phyloP scores from a whole-genome alignment of 2,113 vertebrate species.

The Caranx ignobilis region DNA sequence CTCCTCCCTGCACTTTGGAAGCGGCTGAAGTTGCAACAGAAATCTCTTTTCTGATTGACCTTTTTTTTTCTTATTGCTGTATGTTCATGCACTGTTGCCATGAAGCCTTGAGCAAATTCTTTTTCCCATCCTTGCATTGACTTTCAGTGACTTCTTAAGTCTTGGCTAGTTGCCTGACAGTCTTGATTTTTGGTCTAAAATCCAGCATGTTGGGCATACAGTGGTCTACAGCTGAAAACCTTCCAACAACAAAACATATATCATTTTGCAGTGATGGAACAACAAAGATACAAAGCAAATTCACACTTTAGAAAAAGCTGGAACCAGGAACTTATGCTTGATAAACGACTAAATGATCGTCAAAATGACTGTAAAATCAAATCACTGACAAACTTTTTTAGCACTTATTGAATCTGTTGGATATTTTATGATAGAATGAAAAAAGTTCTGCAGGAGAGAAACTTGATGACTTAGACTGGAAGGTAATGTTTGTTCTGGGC shows the following conservation, averaged over 20 bases:
- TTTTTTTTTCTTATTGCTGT: neutral
- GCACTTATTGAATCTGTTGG: neutral
- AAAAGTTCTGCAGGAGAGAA: neutral
- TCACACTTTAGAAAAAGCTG: neutral
- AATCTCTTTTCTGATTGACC: neutral
- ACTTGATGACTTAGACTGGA: neutral
- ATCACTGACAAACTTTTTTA: neutral
- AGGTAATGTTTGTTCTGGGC: neutral
- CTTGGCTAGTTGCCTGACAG: neutral
- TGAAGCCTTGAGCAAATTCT: neutral
- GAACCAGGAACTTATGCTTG: neutral
- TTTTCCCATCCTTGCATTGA: neutral
- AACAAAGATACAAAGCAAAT: neutral
- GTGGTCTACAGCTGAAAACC: neutral
- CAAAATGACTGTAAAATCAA: neutral
- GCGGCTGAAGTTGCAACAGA: neutral
- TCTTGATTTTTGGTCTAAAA: neutral
- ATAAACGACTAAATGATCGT: neutral
- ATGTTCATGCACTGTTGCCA: neutral
- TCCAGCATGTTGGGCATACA: neutral
- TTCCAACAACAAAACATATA: neutral
- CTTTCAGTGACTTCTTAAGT: neutral
- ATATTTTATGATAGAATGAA: neutral
- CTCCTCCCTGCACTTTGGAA: neutral
- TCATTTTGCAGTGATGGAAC: neutral